phyloP scores from a whole-genome alignment of 2,113 vertebrate genomes.

The Lampris megalopsis region DNA sequence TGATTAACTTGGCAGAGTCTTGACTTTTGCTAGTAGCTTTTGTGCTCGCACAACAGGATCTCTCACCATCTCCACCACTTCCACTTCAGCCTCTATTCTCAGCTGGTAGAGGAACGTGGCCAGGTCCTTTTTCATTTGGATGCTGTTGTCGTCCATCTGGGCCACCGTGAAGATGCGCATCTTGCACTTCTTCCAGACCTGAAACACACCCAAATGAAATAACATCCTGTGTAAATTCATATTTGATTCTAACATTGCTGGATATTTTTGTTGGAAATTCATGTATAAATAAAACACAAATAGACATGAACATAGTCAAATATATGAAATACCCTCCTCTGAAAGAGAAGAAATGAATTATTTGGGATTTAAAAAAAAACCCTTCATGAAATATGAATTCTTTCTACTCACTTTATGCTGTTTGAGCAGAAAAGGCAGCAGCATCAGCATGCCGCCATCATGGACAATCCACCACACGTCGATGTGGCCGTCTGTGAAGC shows the following conservation, averaged over 20 bases:
- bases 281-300: too few relatives aligned
- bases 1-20: too few relatives aligned
- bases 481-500: constrained; percentile 95
- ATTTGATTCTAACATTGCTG: background rate
- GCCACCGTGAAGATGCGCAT: constrained; percentile 99
- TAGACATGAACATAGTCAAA: too few relatives aligned
- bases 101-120: constrained; percentile 96
- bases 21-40: background rate
- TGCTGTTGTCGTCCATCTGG: constrained; percentile 99
- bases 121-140: constrained; percentile 99
- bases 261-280: too few relatives aligned
- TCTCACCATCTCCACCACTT: constrained; percentile 98
- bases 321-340: too few relatives aligned
- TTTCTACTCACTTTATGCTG: constrained; percentile 91
- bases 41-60: background rate
- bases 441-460: constrained; percentile 98
- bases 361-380: background rate
- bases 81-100: constrained; percentile 96
- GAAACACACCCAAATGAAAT: constrained; percentile 17
- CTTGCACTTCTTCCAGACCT: constrained; percentile 98
- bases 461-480: constrained; percentile 99
- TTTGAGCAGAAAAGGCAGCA: constrained; percentile 96
- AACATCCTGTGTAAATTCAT: background rate
- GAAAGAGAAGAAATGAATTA: background rate
- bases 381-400: background rate